Evolutionary conservation across 2,888 invertebrate species (phyloP).

Genomic region (Spatulosminthurus flaviceps): DNA sequence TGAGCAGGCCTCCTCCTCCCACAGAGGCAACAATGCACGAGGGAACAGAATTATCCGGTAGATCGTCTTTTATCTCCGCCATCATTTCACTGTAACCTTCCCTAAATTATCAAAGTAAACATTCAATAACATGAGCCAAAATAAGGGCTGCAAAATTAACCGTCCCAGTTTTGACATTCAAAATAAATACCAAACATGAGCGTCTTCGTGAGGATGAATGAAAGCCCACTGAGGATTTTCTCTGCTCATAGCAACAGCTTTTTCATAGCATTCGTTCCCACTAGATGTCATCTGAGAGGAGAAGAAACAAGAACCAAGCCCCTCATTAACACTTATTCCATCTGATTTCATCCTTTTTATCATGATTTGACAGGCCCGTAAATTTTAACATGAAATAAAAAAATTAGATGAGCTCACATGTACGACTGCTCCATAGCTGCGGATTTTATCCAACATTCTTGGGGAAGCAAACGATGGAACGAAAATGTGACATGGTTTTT

Average conservation of each 20-base stretch:
- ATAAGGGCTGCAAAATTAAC: too few species aligned
- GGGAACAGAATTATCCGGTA: conserved; percentile 64
- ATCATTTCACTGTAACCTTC: conserved; percentile 68
- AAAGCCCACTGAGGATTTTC: conserved; percentile 51
- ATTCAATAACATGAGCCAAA: too few species aligned
- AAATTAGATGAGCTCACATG: neutral
- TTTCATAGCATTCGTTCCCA: neutral
- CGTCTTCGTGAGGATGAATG: conserved; percentile 68
- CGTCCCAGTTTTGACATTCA: conserved; percentile 45
- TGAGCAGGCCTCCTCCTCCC: conserved; percentile 69
- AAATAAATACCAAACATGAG: conserved; percentile 68
- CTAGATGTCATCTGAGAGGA: neutral
- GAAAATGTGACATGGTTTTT: conserved; percentile 37
- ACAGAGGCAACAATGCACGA: conserved; percentile 67
- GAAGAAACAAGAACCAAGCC: too few species aligned
- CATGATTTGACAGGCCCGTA: too few species aligned
- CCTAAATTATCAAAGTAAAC: conserved; percentile 64
- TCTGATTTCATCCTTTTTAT: too few species aligned
- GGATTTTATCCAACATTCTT: conserved; percentile 27
- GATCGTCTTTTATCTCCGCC: conserved; percentile 66
- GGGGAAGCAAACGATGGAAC: neutral
- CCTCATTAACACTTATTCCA: too few species aligned
- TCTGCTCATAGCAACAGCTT: neutral
- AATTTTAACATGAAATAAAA: too few species aligned
- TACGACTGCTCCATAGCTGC: neutral